Percentiles rank a stretch among this genome's conserved stretches.
Conservation (phyloP, 2,797 vertebrate genomes). For the Philypnodon macrostomus region DNA sequence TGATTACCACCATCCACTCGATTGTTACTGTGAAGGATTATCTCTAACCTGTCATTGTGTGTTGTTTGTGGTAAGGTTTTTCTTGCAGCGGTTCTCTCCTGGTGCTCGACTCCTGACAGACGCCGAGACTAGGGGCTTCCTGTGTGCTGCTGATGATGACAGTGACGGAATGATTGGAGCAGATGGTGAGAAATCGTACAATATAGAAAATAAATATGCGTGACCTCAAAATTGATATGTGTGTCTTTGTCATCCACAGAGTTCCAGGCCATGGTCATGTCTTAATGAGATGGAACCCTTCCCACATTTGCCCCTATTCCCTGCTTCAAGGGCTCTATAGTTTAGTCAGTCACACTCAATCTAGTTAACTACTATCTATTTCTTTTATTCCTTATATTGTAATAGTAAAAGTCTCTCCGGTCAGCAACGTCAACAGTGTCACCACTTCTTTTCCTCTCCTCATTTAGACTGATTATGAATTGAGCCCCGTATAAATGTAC, state of each 20-base stretch:
- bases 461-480: conserved; percentile 37
- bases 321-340: conserved; percentile 44
- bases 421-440: conserved; percentile 18
- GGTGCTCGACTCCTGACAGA: conserved; percentile 85
- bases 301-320: neutral
- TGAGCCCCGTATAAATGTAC: conserved; percentile 51
- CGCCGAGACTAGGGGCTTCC: conserved; percentile 86
- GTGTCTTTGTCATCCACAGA: too few relatives aligned
- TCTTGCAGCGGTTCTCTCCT: conserved; percentile 90
- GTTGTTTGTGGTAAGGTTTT: conserved; percentile 76
- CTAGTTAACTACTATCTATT: conserved; percentile 23
- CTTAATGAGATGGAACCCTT: conserved; percentile 83
- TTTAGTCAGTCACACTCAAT: conserved; percentile 16
- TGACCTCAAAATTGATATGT: too few relatives aligned
- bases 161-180: conserved; percentile 90
- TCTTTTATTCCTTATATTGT: conserved; percentile 24
- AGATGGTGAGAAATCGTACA: conserved; percentile 74
- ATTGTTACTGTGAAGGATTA: too few relatives aligned
- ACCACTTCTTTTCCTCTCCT: conserved; percentile 38
- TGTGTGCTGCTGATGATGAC: conserved; percentile 86
- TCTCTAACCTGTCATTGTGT: conserved; percentile 8
- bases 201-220: too few relatives aligned
- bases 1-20: neutral
- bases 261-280: conserved; percentile 90
- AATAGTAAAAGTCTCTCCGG: conserved; percentile 17